These are phyloP conservation scores for Hesperia comma DNA, from an alignment of 2,888 invertebrate species.

Conservation along the genomic window DNA sequence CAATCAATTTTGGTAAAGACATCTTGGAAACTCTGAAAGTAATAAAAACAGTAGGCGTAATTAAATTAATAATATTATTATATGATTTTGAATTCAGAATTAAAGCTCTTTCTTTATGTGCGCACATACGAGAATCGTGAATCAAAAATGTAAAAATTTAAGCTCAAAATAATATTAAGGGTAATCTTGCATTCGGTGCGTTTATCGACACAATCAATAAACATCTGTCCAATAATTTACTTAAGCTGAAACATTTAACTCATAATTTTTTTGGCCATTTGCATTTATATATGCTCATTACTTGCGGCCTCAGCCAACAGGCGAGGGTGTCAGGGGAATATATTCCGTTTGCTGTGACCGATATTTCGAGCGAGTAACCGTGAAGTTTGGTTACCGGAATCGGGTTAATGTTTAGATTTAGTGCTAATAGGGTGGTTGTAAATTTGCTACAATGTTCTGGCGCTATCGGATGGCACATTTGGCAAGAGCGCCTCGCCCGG, in stretches of 20 bases:
- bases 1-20: conserved; percentile 48
- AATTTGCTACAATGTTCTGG: conserved; percentile 80
- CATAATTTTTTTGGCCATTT: conserved; percentile 41
- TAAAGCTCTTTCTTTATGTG: background rate
- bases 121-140: background rate
- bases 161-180: conserved; percentile 6
- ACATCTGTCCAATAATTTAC: conserved; percentile 32
- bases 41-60: background rate
- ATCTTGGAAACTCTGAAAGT: conserved; percentile 16
- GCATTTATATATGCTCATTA: conserved; percentile 49
- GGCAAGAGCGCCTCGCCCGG: conserved; percentile 69
- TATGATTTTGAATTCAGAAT: background rate
- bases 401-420: conserved; percentile 84
- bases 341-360: conserved; percentile 64
- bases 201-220: conserved; percentile 23
- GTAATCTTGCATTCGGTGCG: conserved; percentile 6
- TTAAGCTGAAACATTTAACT: conserved; percentile 29
- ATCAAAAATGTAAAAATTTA: background rate
- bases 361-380: conserved; percentile 67
- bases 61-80: no score
- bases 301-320: conserved; percentile 50
- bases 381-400: conserved; percentile 78
- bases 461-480: conserved; percentile 82
- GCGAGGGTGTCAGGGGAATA: conserved; percentile 57
- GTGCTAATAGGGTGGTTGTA: conserved; percentile 82